A percentile compares a stretch with the other conserved stretches of the same genome.
phyloP scores from a whole-genome alignment of 2,113 vertebrate genomes.

The Empidonax alnorum region DNA sequence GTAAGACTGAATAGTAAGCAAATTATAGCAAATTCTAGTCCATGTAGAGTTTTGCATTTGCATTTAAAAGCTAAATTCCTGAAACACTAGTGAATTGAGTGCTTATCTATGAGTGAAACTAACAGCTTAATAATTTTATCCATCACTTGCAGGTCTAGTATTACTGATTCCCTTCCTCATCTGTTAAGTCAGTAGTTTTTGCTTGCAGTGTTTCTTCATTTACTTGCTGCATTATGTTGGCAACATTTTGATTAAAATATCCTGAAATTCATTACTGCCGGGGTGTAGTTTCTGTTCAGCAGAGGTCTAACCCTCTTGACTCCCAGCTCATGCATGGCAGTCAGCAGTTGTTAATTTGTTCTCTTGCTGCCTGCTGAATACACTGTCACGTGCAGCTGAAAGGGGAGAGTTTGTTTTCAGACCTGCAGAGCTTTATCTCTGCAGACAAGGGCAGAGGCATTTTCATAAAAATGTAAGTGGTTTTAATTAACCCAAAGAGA shows the following conservation, averaged over 20 bases:
- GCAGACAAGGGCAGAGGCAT: not conserved
- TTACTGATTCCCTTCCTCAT: not conserved
- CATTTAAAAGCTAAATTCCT: not conserved
- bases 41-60: not conserved
- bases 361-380: not conserved
- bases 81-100: not conserved
- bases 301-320: not conserved
- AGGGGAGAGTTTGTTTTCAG: not conserved
- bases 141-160: not conserved
- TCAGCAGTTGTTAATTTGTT: not conserved
- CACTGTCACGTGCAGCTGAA: not conserved
- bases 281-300: not conserved
- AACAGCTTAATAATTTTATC: not conserved
- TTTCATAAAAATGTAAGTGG: not conserved
- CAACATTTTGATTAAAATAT: not conserved
- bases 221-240: not conserved
- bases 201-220: not conserved
- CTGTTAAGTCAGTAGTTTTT: not conserved
- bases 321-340: fast-evolving
- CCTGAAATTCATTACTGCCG: not conserved
- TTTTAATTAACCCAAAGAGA: not conserved
- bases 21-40: not conserved
- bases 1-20: not conserved
- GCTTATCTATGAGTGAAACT: not conserved
- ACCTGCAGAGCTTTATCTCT: not conserved